Evolutionary conservation across 2,797 vertebrate genomes (phyloP).

Genomic region (Glyptemys insculpta): DNA sequence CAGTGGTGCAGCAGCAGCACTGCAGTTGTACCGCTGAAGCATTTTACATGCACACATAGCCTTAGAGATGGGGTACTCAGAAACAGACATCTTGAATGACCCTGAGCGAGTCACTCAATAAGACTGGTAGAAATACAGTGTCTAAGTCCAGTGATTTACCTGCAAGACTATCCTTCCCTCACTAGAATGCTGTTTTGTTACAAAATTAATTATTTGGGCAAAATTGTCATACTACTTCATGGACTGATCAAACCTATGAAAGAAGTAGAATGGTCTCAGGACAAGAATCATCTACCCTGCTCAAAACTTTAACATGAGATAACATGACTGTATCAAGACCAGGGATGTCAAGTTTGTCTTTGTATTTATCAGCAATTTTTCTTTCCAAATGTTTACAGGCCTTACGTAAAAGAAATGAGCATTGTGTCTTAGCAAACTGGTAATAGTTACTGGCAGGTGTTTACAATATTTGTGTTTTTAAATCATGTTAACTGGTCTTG

Average conservation of each 20-base stretch:
- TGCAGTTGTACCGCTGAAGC: not conserved
- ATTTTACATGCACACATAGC: too few species aligned
- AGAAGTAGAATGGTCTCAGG: accelerated
- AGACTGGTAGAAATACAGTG: not conserved
- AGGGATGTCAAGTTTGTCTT: not conserved
- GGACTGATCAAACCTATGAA: not conserved
- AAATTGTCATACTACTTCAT: not conserved
- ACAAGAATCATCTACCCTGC: not conserved
- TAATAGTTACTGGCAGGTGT: not conserved
- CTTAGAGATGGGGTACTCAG: not conserved
- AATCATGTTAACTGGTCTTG: not conserved
- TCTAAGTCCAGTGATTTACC: not conserved
- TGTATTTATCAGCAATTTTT: not conserved
- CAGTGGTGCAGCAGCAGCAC: not conserved
- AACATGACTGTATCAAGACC: not conserved
- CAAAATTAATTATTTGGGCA: not conserved
- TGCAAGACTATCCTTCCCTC: not conserved
- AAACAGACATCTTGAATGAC: not conserved
- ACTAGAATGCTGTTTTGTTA: not conserved
- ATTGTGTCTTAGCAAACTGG: not conserved
- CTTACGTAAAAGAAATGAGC: not conserved
- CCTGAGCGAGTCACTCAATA: not conserved
- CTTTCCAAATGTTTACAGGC: not conserved
- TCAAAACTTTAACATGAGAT: not conserved
- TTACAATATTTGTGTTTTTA: not conserved